These are phyloP conservation scores for Popillia japonica DNA, from an alignment of 1,140 invertebrate species.

Conservation along the genomic window DNA sequence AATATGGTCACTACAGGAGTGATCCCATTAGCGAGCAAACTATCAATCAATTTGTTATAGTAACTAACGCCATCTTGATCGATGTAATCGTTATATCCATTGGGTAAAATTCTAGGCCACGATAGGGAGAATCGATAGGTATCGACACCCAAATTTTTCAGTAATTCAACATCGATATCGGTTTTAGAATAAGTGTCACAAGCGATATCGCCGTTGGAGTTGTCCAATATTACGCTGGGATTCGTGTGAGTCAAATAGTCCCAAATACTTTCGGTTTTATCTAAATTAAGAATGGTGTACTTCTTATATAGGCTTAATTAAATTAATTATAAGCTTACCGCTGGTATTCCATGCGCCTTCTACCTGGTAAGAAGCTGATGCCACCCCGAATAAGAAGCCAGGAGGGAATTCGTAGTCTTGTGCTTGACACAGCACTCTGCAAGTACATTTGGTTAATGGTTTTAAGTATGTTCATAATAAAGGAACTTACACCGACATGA, in stretches of 20 bases:
- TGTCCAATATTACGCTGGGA: slow-evolving; percentile 63
- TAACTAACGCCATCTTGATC: too few relatives aligned
- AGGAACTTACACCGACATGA: too few relatives aligned
- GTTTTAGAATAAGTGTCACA: slow-evolving; percentile 62
- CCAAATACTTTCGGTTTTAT: slow-evolving; percentile 64
- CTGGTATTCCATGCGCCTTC: slow-evolving; percentile 13
- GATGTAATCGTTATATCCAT: too few relatives aligned
- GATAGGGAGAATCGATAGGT: too few relatives aligned
- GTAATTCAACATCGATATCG: neutral
- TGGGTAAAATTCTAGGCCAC: too few relatives aligned
- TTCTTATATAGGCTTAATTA: slow-evolving; percentile 64
- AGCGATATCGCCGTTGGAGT: slow-evolving; percentile 64
- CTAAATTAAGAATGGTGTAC: slow-evolving; percentile 57
- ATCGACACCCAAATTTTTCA: too few relatives aligned
- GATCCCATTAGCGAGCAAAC: too few relatives aligned
- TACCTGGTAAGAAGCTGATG: slow-evolving; percentile 39
- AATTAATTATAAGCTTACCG: slow-evolving; percentile 26
- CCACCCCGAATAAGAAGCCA: slow-evolving; percentile 40
- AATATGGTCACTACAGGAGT: too few relatives aligned
- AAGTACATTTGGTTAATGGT: neutral
- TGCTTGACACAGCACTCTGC: neutral
- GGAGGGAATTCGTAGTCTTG: slow-evolving; percentile 25
- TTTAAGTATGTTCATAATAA: too few relatives aligned
- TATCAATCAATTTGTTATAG: too few relatives aligned
- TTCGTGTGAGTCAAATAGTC: slow-evolving; percentile 66